phyloP scores from a whole-genome alignment of 1,140 invertebrate species.

The Orussus abietinus region DNA sequence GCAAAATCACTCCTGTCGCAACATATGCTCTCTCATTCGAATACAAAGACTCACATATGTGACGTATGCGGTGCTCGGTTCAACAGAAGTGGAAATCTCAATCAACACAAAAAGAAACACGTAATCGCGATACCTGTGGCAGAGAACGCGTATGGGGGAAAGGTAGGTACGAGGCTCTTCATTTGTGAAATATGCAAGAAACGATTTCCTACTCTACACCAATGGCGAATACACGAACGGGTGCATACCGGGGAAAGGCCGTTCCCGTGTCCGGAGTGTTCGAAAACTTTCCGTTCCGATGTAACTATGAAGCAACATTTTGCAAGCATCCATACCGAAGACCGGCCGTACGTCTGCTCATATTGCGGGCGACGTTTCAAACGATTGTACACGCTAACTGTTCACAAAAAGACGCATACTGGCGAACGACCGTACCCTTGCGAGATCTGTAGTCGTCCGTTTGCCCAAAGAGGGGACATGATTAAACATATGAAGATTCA shows the following conservation, averaged over 20 bases:
- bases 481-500: conserved; percentile 38
- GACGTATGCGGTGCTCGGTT: background rate
- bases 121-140: conserved; percentile 1
- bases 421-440: conserved; percentile 71
- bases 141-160: conserved; percentile 2
- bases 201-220: conserved; percentile 53
- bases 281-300: conserved; percentile 62
- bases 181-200: conserved; percentile 5
- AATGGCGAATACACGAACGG: conserved; percentile 69
- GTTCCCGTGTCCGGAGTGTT: conserved; percentile 63
- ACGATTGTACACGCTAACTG: background rate
- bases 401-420: conserved; percentile 75
- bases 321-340: conserved; percentile 89
- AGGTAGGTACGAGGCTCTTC: conserved; percentile 1
- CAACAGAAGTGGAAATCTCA: background rate
- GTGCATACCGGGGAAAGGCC: conserved; percentile 78
- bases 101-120: background rate
- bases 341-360: conserved; percentile 43
- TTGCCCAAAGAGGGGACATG: conserved; percentile 65
- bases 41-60: background rate
- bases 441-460: conserved; percentile 63
- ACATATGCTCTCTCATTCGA: background rate
- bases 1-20: background rate
- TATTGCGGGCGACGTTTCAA: conserved; percentile 13
- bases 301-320: conserved; percentile 59